A percentile compares a stretch with the other conserved stretches of the same genome.
Evolutionary conservation across 1,140 invertebrate genomes (phyloP).

Genomic region (Bradynema listronoti): DNA sequence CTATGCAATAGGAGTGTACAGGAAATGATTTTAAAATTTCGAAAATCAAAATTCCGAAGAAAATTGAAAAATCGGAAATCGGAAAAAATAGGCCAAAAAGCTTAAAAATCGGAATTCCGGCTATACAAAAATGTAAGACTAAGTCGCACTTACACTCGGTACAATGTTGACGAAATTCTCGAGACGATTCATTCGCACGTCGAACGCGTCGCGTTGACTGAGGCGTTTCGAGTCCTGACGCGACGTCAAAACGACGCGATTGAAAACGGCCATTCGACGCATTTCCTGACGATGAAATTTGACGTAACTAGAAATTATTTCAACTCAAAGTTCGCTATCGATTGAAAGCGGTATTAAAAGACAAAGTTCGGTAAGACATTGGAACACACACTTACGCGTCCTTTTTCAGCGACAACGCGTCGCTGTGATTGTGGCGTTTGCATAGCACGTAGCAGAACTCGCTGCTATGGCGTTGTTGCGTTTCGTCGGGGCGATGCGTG

Average conservation of each 20-base stretch:
- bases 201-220: conserved; percentile 13
- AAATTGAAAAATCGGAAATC: too few species aligned
- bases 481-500: neutral
- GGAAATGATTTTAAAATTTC: too few species aligned
- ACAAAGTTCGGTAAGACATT: too few species aligned
- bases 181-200: conserved; percentile 10
- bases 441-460: conserved; percentile 38
- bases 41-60: too few species aligned
- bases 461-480: neutral
- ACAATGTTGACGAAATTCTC: neutral
- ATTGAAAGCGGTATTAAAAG: neutral
- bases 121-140: too few species aligned
- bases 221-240: conserved; percentile 29
- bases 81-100: too few species aligned
- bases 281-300: conserved; percentile 39
- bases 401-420: conserved; percentile 21
- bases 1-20: too few species aligned
- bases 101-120: neutral
- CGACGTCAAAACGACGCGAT: conserved; percentile 22
- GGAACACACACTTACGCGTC: conserved; percentile 33
- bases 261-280: conserved; percentile 25
- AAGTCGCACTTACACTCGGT: conserved; percentile 5
- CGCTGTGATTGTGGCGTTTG: conserved; percentile 31
- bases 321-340: neutral
- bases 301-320: conserved; percentile 30